Evolutionary conservation across 2,113 vertebrate genomes (phyloP), one percentile per base, ranked within the genome.

Genomic region (Mirounga angustirostris): DNA sequence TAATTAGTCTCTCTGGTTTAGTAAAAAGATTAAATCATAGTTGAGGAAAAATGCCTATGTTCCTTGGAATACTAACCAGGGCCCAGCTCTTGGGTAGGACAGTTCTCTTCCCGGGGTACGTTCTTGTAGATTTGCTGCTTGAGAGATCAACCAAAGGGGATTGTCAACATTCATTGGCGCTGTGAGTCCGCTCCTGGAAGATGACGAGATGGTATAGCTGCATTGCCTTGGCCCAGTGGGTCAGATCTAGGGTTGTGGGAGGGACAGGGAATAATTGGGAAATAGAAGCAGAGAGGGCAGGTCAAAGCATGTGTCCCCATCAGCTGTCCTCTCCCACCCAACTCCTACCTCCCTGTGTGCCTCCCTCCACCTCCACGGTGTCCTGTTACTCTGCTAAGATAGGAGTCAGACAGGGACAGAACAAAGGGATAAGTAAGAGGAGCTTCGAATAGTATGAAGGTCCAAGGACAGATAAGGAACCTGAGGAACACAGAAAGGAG

Each of bases 361-460:
- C n/a, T 76, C 0, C 50, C n/a, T 69, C 0, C 50, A 36, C 0
- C 2, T 22, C 40, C 26, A 8, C 21, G 21, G 67, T 3, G 0
- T 21, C 67, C 33, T 78, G 22, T 19, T 46, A 52, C 16, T 24
- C 0, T 8, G 18, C 56, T 46, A 0, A 89, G 0, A 56, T 13
- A 43, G 54, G 46, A 88, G n/a, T 69, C 40, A 93, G 74, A 30
- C 1, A 22, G 58, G 90, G 21, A 28, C 2, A 43, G 71, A 52
- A 28, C 22, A 54, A 84, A 52, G 8, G 2, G 14, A 7, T 58
- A 59, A 28, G 33, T 11, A 36, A 28, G 43, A 71, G 79, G 26
- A 58, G 15, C 36, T 36, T 56, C 19, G 7, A 0, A 33, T 14
- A 50, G 67, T 59, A 54, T 16, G 22, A 92, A 43, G 58, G 74